A percentile compares a stretch with the other conserved stretches of the same genome.
These are phyloP conservation scores for Hydrophis major DNA, from an alignment of 2,797 vertebrate genomes.

Conservation along the genomic window DNA sequence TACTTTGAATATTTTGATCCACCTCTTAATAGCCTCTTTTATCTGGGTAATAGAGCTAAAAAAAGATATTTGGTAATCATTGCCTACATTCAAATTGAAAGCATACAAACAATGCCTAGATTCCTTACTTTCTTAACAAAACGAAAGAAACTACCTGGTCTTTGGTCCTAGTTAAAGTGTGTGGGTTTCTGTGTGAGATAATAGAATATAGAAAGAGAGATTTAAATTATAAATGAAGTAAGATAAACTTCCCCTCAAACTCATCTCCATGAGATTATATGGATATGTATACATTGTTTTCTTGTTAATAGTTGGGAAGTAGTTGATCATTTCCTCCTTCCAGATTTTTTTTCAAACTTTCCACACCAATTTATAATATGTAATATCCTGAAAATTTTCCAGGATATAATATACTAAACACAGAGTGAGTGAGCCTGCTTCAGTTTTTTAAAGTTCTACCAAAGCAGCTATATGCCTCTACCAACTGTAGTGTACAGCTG, in stretches of 20 bases:
- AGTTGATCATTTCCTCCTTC: not conserved
- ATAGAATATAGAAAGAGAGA: not conserved
- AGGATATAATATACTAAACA: not conserved
- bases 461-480: not conserved
- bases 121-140: not conserved
- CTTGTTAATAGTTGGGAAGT: not conserved
- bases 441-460: not conserved
- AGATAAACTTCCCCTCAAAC: not conserved
- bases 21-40: not conserved
- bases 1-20: not conserved
- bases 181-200: not conserved
- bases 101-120: not conserved
- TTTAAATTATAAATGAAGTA: not conserved
- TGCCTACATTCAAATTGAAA: not conserved
- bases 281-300: not conserved
- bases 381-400: not conserved
- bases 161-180: not conserved
- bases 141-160: not conserved
- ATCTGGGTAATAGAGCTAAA: not conserved
- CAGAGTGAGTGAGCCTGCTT: not conserved
- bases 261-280: not conserved
- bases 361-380: not conserved
- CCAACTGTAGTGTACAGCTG: not conserved
- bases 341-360: not conserved
- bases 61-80: not conserved